These are phyloP conservation scores for Griposia aprilina DNA, from an alignment of 2,888 invertebrate genomes.

Conservation along the genomic window DNA sequence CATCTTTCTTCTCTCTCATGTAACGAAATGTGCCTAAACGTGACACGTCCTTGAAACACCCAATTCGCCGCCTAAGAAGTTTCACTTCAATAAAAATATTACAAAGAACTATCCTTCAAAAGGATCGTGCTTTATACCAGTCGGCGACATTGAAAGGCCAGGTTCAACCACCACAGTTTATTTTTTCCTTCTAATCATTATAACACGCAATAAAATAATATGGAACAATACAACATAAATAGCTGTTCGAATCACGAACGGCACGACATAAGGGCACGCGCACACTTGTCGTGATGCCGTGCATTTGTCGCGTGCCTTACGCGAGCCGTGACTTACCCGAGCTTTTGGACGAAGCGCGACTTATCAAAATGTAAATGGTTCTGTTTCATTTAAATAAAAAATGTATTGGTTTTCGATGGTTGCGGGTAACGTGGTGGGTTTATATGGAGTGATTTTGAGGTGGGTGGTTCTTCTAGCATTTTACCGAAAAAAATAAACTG, in stretches of 20 bases:
- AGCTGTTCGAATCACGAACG: slow-evolving; percentile 73
- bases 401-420: slow-evolving; percentile 66
- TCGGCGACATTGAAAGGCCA: slow-evolving; percentile 39
- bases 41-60: no score
- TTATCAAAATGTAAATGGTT: slow-evolving; percentile 72
- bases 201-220: slow-evolving; percentile 66
- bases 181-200: slow-evolving; percentile 54
- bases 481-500: background rate
- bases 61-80: no score
- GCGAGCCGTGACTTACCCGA: slow-evolving; percentile 62
- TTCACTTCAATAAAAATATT: background rate
- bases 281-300: slow-evolving; percentile 78
- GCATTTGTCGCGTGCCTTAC: slow-evolving; percentile 83
- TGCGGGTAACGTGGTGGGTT: slow-evolving; percentile 48
- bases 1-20: no score
- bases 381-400: slow-evolving; percentile 73
- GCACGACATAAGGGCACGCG: slow-evolving; percentile 82
- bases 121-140: background rate
- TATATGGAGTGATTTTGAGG: slow-evolving; percentile 47
- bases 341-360: slow-evolving; percentile 38
- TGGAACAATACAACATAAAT: slow-evolving; percentile 68
- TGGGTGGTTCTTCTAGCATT: background rate
- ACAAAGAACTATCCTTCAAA: background rate
- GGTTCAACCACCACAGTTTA: slow-evolving; percentile 31
- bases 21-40: no score